Percentiles rank a stretch among this genome's conserved stretches.
phyloP scores from a whole-genome alignment of 2,113 vertebrate species.

The Thermophis baileyi region DNA sequence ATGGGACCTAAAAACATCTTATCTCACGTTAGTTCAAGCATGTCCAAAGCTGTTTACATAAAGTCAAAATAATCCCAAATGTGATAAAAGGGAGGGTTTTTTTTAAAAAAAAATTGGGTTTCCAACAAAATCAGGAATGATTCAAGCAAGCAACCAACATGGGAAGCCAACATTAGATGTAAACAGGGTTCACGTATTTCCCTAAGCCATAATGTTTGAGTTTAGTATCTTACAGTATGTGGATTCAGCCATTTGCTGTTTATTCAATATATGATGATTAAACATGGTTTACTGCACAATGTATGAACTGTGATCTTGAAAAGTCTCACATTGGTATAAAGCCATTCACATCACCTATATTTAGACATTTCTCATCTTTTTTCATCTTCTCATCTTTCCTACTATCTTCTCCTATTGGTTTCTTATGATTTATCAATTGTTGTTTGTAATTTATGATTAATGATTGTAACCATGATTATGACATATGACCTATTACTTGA shows the following conservation, averaged over 20 bases:
- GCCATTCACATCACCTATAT: background rate
- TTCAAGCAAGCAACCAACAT: background rate
- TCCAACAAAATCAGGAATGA: background rate
- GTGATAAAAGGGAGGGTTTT: background rate
- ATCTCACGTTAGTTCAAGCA: background rate
- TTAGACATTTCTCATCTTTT: background rate
- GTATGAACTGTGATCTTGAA: background rate
- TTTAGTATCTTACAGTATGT: background rate
- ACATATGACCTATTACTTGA: background rate
- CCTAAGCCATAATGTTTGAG: background rate
- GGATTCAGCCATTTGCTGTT: background rate
- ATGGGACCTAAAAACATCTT: background rate
- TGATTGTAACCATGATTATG: background rate
- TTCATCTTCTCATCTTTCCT: background rate
- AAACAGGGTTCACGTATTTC: background rate
- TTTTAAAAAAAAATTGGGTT: background rate
- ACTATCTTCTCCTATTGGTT: background rate
- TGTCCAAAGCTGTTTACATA: background rate
- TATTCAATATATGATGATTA: background rate
- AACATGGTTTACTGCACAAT: background rate
- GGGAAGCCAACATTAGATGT: background rate
- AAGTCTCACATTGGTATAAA: background rate
- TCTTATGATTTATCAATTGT: background rate
- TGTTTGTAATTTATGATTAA: background rate
- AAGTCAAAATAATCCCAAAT: background rate